Evolutionary conservation across 2,888 invertebrate genomes (phyloP), one percentile per base, ranked within the genome.

Genomic region (Cacoxenus indagator): DNA sequence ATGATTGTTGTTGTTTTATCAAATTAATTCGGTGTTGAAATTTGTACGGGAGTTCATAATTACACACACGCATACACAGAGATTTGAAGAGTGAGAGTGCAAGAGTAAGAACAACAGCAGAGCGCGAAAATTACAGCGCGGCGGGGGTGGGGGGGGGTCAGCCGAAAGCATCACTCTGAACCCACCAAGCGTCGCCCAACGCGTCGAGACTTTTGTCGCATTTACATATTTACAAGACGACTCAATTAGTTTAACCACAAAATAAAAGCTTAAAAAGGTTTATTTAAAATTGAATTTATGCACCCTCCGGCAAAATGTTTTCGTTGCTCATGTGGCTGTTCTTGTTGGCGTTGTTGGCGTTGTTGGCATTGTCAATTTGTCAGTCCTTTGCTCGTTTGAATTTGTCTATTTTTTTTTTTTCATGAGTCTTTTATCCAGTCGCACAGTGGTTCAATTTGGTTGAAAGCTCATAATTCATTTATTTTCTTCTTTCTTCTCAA

Each of bases 211-310:
- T 19, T 24, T 62, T 11, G 24, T 29, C 54, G 51, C 24, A 81
- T 82, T 83, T 83, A 81, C 84, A 84, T 84, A 81, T 82, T 86
- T 75, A 82, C 76, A 84, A 84, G 83, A 80, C 79, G 80, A 86
- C 86, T 87, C 87, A 87, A 87, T 87, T 87, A 87, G 87, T 86
- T 86, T 85, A 87, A 86, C 87, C 87, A 79, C 87, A 87, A 84
- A 84, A 84, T 79, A 78, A 84, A 81, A 81, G 80, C 75, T 76
- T 78, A 78, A 77, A 82, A 78, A 82, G 78, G 81, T 80, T 83
- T 80, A 85, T 82, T 83, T 75, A 75, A 80, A 87, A 86, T 86
- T 86, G 82, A 87, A 87, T 87, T 87, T 87, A 87, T 87, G 86
- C 87, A 87, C 87, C 87, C 86, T 84, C 72, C 74, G 70, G 71